A percentile compares a stretch with the other conserved stretches of the same genome.
Evolutionary conservation across 2,113 vertebrate species (phyloP).

Genomic region (Siphamia tubifer): DNA sequence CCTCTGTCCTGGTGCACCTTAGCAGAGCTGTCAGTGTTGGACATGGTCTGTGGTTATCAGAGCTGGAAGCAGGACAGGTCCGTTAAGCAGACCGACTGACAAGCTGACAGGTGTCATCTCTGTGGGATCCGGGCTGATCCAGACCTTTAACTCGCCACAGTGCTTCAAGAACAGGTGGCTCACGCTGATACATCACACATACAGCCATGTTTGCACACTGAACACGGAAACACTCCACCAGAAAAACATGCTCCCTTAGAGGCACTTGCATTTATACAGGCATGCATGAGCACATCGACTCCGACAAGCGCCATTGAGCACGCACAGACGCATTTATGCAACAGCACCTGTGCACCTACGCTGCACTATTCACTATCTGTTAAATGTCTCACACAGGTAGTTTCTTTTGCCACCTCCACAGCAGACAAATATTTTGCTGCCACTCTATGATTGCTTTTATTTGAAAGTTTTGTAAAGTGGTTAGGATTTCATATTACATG

Average conservation of each 20-base stretch:
- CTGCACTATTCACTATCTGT: no score
- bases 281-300: not conserved
- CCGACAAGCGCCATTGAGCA: not conserved
- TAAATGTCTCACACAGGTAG: no score
- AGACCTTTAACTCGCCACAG: constrained; percentile 34
- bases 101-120: constrained; percentile 64
- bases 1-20: constrained; percentile 1
- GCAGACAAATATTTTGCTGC: no score
- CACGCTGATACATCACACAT: constrained; percentile 39
- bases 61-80: constrained; percentile 37
- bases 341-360: no score
- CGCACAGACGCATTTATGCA: no score
- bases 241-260: not conserved
- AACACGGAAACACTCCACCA: not conserved
- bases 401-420: no score
- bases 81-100: constrained; percentile 49
- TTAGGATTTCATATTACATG: no score
- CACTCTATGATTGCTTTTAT: no score
- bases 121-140: constrained; percentile 30
- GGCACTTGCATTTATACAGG: not conserved
- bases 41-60: constrained; percentile 47
- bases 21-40: constrained; percentile 36
- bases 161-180: constrained; percentile 56
- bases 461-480: no score
- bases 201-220: not conserved